These are phyloP conservation scores for Darevskia nairensis DNA, from an alignment of 2,797 vertebrate species.

Conservation along the genomic window DNA sequence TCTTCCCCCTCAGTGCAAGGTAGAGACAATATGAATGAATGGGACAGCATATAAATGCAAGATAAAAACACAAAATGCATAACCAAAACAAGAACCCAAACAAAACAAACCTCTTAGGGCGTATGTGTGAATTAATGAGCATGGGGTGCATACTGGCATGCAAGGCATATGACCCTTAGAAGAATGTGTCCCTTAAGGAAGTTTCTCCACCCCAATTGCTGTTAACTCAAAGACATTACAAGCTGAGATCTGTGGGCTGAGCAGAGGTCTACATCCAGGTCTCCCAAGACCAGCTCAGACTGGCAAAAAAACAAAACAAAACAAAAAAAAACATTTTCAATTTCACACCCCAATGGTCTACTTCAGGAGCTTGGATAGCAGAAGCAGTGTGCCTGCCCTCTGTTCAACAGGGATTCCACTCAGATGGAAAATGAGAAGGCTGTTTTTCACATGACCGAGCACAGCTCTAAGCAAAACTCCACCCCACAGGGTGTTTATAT, in stretches of 20 bases:
- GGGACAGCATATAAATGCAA: no score
- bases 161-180: no score
- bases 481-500: fast-evolving
- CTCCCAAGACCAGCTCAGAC: background rate
- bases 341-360: background rate
- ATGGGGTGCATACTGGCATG: no score
- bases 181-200: no score
- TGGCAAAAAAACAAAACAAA: background rate
- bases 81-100: no score
- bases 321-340: background rate
- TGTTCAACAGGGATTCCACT: background rate
- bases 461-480: fast-evolving
- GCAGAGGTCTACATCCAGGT: background rate
- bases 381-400: background rate
- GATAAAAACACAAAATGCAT: no score
- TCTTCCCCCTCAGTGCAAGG: no score
- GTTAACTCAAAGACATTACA: no score
- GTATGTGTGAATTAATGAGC: no score
- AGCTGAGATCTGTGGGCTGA: background rate
- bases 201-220: no score
- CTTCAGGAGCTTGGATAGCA: background rate
- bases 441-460: fast-evolving
- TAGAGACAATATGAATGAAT: no score
- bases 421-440: background rate
- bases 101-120: no score